Evolutionary conservation across 2,797 vertebrate genomes (phyloP).

Genomic region (Scolopax rusticola): DNA sequence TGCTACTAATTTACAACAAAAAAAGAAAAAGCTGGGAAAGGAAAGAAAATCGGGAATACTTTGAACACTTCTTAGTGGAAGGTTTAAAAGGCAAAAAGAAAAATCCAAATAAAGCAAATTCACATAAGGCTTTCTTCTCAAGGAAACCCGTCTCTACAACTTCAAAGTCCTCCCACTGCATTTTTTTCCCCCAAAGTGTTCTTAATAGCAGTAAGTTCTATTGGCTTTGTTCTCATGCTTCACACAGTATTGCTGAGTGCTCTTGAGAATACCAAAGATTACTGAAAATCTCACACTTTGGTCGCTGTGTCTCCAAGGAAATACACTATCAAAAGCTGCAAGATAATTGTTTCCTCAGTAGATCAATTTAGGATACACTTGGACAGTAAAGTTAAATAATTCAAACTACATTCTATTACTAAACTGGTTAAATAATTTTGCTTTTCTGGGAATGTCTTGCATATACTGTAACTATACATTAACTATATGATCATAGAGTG

Average conservation of each 20-base stretch:
- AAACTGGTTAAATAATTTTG: neutral
- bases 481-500: neutral
- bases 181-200: neutral
- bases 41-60: neutral
- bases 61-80: neutral
- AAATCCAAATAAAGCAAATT: neutral
- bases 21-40: neutral
- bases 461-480: neutral
- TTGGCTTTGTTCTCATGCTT: neutral
- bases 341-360: neutral
- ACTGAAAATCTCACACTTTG: neutral
- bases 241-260: neutral
- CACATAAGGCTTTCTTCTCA: neutral
- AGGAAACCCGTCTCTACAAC: neutral
- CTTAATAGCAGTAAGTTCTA: neutral
- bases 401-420: neutral
- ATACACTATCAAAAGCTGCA: neutral
- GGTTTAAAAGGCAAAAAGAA: neutral
- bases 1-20: neutral
- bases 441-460: neutral
- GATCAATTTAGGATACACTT: neutral
- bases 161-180: neutral
- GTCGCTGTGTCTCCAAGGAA: neutral
- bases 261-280: neutral
- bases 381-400: neutral